Base-by-base conservation (phyloP, 2,797 vertebrate species). In the Setipinna tenuifilis region DNA sequence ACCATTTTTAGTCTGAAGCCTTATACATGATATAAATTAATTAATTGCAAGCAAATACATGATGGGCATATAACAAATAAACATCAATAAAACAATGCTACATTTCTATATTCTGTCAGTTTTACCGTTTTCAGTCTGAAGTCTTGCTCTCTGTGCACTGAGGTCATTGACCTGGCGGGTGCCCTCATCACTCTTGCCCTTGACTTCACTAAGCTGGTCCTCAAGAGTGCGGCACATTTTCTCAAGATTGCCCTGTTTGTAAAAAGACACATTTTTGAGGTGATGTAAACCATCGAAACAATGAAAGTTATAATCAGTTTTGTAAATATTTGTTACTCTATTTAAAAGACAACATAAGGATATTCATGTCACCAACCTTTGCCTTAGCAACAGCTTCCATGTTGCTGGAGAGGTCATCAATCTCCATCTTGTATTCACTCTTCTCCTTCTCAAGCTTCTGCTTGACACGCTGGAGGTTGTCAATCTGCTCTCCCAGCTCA, bases 371-470 rank as follows among this genome's bases (percentile, higher is more conserved):
- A 57, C 14, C 62, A 41, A 97, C 97, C 94, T 98, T 98, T 1
- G 96, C 91, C 89, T 97, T 98, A 23, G 96, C 95, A 87, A 97
- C 91, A 0, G 94, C 92, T 83, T 97, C 97, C 6, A 97, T 89
- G 61, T 97, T 98, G 83, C 96, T 96, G 87, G 96, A 95, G 61
- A 98, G 21, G 89, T 97, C 97, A 0, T 98, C 96, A 0, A 97
- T 95, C 92, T 98, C 97, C 96, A 98, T 97, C 92, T 97, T 98
- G 89, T 95, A 87, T 91, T 98, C 96, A 0, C 96, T 97, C 93
- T 97, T 97, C 92, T 97, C 97, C 90, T 97, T 97, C 88, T 96
- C 95, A 92, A 97, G 95, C 91, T 97, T 98, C 95, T 97, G 96
- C 91, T 97, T 97, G 85, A 98, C 95, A 0, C 95, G 91, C 88